A percentile compares a stretch with the other conserved stretches of the same genome.
These are phyloP conservation scores for Scaptomyza polygonia DNA, from an alignment of 2,888 invertebrate species.

Conservation along the genomic window DNA sequence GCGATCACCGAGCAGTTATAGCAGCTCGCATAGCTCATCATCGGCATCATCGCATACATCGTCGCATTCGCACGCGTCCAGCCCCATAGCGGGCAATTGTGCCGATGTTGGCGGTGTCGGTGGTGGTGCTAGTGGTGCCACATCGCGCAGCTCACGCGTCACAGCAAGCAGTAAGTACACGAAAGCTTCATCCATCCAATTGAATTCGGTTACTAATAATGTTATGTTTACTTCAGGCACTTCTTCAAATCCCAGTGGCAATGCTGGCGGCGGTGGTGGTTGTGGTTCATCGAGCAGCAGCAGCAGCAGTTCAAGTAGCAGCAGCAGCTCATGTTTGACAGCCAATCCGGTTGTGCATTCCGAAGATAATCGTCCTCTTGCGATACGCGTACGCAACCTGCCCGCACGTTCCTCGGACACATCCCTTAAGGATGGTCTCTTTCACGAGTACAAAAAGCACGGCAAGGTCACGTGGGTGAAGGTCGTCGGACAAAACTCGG, in stretches of 20 bases:
- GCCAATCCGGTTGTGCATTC: slow-evolving; percentile 84
- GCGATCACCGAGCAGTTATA: slow-evolving; percentile 85
- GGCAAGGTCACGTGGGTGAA: slow-evolving; percentile 98
- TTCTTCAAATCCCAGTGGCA: slow-evolving; percentile 81
- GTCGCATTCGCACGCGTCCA: slow-evolving; percentile 84
- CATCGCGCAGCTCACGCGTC: slow-evolving; percentile 76
- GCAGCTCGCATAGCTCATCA: slow-evolving; percentile 84
- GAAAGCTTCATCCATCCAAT: neutral
- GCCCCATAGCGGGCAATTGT: slow-evolving; percentile 83
- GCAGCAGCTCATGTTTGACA: slow-evolving; percentile 72
- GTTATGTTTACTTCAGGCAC: slow-evolving; percentile 53
- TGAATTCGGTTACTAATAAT: neutral
- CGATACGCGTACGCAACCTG: slow-evolving; percentile 95
- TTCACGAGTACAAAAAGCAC: slow-evolving; percentile 99
- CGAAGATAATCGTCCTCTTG: slow-evolving; percentile 89
- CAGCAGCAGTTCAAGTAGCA: slow-evolving; percentile 73
- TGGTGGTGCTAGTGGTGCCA: slow-evolving; percentile 32
- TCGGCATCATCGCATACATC: slow-evolving; percentile 80
- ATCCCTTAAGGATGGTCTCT: slow-evolving; percentile 97
- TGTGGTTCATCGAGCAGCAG: slow-evolving; percentile 74
- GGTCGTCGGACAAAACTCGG: slow-evolving; percentile 95
- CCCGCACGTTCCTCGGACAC: slow-evolving; percentile 96
- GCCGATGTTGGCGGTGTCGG: slow-evolving; percentile 69
- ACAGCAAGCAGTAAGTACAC: slow-evolving; percentile 84
- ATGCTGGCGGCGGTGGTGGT: slow-evolving; percentile 62